These are phyloP conservation scores for Fragum whitleyi DNA, from an alignment of 2,888 invertebrate species.

Conservation along the genomic window DNA sequence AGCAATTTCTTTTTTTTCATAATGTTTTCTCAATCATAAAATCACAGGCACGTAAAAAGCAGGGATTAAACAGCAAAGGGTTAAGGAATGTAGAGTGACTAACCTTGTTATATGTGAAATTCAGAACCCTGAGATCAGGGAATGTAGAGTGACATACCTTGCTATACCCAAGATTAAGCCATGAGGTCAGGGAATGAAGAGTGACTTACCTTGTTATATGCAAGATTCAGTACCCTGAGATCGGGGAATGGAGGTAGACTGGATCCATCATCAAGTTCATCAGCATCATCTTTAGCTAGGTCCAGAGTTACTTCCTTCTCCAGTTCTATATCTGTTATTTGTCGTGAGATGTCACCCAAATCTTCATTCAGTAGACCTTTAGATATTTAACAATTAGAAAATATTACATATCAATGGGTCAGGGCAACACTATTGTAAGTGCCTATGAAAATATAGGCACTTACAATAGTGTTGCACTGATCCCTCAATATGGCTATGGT, in stretches of 20 bases:
- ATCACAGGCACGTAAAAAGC: too few species aligned
- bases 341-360: conserved; percentile 58
- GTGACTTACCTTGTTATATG: conserved; percentile 78
- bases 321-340: conserved; percentile 59
- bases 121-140: conserved; percentile 81
- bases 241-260: conserved; percentile 83
- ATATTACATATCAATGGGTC: too few species aligned
- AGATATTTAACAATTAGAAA: not conserved
- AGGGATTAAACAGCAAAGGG: conserved; percentile 78
- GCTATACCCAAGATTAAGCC: too few species aligned
- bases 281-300: conserved; percentile 26
- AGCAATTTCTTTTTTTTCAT: too few species aligned
- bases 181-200: too few species aligned
- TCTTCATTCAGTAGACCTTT: conserved; percentile 72
- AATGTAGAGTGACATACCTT: conserved; percentile 71
- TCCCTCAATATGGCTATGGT: too few species aligned
- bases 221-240: conserved; percentile 80
- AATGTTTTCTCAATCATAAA: too few species aligned
- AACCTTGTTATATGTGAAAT: conserved; percentile 82
- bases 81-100: conserved; percentile 30
- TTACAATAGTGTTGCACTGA: too few species aligned
- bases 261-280: conserved; percentile 52
- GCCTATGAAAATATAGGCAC: too few species aligned
- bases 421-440: too few species aligned
- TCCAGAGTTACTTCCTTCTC: conserved; percentile 53